Base-by-base conservation (phyloP, 2,888 invertebrate species). In the Ceraclea dissimilis region DNA sequence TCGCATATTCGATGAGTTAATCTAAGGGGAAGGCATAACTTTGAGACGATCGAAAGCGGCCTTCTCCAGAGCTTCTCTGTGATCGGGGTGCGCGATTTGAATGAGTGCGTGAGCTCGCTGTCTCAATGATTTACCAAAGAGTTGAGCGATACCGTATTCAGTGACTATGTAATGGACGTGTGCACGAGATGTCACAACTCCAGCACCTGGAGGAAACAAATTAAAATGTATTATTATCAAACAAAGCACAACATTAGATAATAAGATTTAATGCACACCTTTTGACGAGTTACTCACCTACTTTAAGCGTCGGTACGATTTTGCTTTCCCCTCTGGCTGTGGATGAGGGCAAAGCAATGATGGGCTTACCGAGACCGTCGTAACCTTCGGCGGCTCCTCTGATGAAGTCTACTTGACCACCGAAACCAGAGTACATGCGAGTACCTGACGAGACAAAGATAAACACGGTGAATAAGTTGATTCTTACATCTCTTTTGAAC, bases 151-250 rank as follows among this genome's bases (percentile, higher is more conserved):
- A 16, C 96, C 96, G 63, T 89, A 81, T 69, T 96, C 96, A 0
- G 96, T 96, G 1, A 95, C 95, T 2, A 96, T 82, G 70, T 95
- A 96, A 70, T 95, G 91, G 0, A 90, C 90, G 70, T 96, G 95
- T 0, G 92, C 93, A 62, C 95, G 81, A 0, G 90, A 85, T 0
- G 94, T 93, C 16, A 95, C 94, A 2, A 96, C 93, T n/a, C 95
- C 95, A 58, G 90, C 93, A 65, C 95, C 93, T 90, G 69, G 19
- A 49, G 6, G 31, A 31, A 31, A 31, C 6, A 39, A n/a, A 39
- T 39, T 39, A 26, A 26, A 26, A 26, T 26, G 26, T 26, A 26
- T 26, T 26, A 6, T 6, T 26, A 26, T 6, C 26, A 10, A 26
- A 10, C 10, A 6, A 4, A 26, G 26, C 5, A 26, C 5, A 6